phyloP scores from a whole-genome alignment of 2,113 vertebrate species.

The Promerops cafer region DNA sequence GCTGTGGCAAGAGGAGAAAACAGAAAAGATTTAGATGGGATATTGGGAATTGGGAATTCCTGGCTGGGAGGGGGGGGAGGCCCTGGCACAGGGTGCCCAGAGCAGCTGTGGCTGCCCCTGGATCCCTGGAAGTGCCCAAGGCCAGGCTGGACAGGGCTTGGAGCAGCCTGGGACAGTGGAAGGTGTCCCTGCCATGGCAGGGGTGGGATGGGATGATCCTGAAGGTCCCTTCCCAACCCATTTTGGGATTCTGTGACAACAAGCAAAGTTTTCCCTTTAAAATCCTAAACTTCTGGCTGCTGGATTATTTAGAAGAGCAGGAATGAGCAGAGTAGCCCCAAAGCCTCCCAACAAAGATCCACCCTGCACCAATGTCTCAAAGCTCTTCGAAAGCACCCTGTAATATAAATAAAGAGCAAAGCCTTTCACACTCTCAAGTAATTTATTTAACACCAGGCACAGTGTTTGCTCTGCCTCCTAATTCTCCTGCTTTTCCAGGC shows the following conservation, averaged over 20 bases:
- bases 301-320: neutral
- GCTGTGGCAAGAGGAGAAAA: neutral
- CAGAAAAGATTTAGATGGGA: neutral
- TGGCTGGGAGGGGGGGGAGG: accelerated
- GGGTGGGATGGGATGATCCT: accelerated
- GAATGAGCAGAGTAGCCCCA: neutral
- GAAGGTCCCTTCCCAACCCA: neutral
- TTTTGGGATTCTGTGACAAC: neutral
- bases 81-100: neutral
- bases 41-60: neutral
- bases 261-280: neutral
- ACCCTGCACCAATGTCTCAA: neutral
- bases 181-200: neutral
- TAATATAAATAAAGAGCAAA: neutral
- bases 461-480: neutral
- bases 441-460: neutral
- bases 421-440: neutral
- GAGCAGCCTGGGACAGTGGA: accelerated
- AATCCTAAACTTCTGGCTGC: neutral
- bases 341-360: neutral
- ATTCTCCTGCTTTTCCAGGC: neutral
- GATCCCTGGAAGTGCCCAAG: neutral
- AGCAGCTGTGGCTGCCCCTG: neutral
- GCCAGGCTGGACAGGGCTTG: accelerated
- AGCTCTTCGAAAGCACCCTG: neutral